Evolutionary conservation across 2,888 invertebrate species (phyloP), one percentile per base, ranked within the genome.

Genomic region (Lomographa bimaculata): DNA sequence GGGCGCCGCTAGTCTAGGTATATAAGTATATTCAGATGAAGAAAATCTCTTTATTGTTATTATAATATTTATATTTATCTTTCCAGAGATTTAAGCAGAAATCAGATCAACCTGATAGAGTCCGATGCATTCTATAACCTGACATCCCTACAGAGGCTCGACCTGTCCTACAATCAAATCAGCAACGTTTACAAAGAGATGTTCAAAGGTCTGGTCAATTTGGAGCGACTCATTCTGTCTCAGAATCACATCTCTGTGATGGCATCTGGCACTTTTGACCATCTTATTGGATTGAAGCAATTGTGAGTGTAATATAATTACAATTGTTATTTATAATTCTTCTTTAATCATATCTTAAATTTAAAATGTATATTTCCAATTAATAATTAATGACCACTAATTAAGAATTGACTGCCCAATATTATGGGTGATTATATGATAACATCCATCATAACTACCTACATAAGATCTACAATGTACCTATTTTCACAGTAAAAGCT

Each of bases 21-120:
- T n/a, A n/a, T n/a, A n/a, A n/a, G n/a, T n/a, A n/a, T n/a, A n/a
- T n/a, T n/a, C n/a, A n/a, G n/a, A n/a, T n/a, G n/a, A n/a, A n/a
- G n/a, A n/a, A n/a, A n/a, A n/a, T n/a, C n/a, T n/a, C n/a, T n/a
- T n/a, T n/a, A n/a, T n/a, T n/a, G n/a, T n/a, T n/a, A n/a, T n/a
- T n/a, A n/a, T n/a, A n/a, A n/a, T n/a, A n/a, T n/a, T 46, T 43
- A 20, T 38, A 51, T 36, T 14, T 3, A 11, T 25, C 28, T 44
- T 36, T 21, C 80, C 80, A 95, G 95, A 63, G 95, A 97, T 79
- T 86, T 97, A 32, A 95, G 94, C 68, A 93, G 92, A 65, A 97
- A 97, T 74, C 91, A 93, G 57, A 94, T 97, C 65, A 91, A 91
- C 24, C 79, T 90, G 7, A 92, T 97, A 59, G 92, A 94, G 56